Evolutionary conservation across 1,140 invertebrate genomes (phyloP).

Genomic region (Drosophila sp.): DNA sequence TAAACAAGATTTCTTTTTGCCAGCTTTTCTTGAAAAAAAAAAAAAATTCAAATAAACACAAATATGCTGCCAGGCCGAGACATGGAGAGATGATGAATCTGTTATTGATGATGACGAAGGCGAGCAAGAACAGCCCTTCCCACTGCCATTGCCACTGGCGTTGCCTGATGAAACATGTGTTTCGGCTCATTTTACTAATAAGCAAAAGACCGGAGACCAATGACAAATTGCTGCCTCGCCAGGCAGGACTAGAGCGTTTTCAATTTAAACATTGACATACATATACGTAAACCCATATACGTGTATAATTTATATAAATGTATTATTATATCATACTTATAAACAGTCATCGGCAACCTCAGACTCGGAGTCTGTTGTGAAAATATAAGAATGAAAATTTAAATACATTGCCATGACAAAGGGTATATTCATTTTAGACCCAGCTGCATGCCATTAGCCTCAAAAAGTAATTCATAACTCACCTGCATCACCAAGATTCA

Average conservation of each 20-base stretch:
- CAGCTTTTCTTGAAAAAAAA: constrained; percentile 12
- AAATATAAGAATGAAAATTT: background rate
- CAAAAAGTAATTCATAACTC: no score
- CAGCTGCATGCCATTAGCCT: no score
- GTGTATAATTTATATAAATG: constrained; percentile 5
- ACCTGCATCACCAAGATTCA: no score
- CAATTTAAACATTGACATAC: constrained; percentile 56
- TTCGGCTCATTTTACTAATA: constrained; percentile 78
- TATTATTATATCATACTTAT: constrained; percentile 4
- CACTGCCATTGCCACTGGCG: constrained; percentile 19
- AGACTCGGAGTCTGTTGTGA: background rate
- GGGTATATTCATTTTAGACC: background rate
- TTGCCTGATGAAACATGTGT: constrained; percentile 61
- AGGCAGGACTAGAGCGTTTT: constrained; percentile 31
- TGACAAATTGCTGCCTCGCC: constrained; percentile 66
- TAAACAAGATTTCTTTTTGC: constrained; percentile 38
- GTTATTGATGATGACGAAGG: constrained; percentile 56
- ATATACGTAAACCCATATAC: background rate
- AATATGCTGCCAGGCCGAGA: constrained; percentile 23
- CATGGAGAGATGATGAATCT: constrained; percentile 59
- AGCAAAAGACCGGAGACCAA: constrained; percentile 61
- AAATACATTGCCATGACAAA: background rate
- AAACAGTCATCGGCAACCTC: background rate
- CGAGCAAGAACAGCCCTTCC: constrained; percentile 18
- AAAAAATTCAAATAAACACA: constrained; percentile 23